These are phyloP conservation scores for Oryctes rhinoceros DNA, from an alignment of 1,140 invertebrate genomes.

Conservation along the genomic window DNA sequence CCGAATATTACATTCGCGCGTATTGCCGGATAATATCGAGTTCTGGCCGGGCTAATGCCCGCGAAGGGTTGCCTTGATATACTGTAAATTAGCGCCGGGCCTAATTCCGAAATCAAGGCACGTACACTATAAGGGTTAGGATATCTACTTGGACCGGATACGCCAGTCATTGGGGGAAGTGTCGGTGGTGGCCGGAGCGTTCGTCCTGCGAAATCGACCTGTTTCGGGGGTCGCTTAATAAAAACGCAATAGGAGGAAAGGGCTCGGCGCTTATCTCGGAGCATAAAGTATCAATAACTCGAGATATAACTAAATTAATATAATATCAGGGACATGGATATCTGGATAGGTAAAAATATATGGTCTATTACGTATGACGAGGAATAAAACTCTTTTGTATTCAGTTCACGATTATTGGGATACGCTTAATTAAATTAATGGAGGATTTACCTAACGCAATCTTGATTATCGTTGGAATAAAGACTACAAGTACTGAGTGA, in stretches of 20 bases:
- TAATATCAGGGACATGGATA: not conserved
- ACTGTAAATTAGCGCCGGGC: not conserved
- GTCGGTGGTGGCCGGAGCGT: not conserved
- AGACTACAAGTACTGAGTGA: no score
- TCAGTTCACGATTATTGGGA: not conserved
- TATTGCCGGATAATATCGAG: not conserved
- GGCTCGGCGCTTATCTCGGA: not conserved
- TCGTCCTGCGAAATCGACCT: not conserved
- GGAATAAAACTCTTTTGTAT: not conserved
- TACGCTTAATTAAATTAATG: no score
- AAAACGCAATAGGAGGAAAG: not conserved
- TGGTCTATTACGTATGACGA: not conserved
- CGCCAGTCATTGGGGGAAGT: not conserved
- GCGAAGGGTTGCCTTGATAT: conserved; percentile 7
- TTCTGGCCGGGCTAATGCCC: not conserved
- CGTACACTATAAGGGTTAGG: not conserved
- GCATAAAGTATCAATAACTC: conserved; percentile 5
- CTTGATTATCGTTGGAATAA: no score
- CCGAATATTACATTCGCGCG: not conserved
- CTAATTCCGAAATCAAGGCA: conserved; percentile 13
- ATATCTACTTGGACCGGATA: not conserved
- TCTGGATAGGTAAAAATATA: not conserved
- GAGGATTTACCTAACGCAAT: no score
- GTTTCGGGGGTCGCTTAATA: not conserved
- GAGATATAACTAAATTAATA: not conserved